phyloP scores from a whole-genome alignment of 2,888 invertebrate species.

The Luperina testacea region DNA sequence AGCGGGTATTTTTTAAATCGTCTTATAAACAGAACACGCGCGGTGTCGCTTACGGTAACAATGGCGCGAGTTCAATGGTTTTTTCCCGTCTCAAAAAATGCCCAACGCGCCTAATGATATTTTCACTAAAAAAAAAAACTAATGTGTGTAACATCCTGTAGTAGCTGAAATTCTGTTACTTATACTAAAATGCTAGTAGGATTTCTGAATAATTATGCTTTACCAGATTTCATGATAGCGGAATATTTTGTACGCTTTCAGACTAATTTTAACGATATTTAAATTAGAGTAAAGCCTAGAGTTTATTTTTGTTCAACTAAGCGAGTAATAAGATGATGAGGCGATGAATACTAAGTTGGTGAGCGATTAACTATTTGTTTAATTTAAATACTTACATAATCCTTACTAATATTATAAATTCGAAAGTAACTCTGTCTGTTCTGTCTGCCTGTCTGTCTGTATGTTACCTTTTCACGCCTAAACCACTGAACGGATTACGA shows the following conservation, averaged over 20 bases:
- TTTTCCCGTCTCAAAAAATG: too few species aligned
- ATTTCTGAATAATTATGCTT: conserved; percentile 33
- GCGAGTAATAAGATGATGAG: conserved; percentile 11
- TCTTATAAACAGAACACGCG: too few species aligned
- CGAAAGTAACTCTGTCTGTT: too few species aligned
- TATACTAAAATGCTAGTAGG: conserved; percentile 38
- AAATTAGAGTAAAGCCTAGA: conserved; percentile 22
- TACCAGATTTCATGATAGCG: conserved; percentile 31
- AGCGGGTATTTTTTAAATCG: too few species aligned
- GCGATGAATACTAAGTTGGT: conserved; percentile 22
- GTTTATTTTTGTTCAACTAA: conserved; percentile 30
- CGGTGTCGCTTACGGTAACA: too few species aligned
- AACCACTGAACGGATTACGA: too few species aligned
- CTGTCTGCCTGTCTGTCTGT: too few species aligned
- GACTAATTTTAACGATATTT: conserved; percentile 32
- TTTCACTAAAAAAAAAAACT: too few species aligned
- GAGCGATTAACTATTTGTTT: background rate
- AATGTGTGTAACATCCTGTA: conserved; percentile 2
- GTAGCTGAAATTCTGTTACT: conserved; percentile 23
- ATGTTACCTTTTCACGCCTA: too few species aligned
- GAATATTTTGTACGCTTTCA: conserved; percentile 29
- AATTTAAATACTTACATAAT: background rate
- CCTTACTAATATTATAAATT: too few species aligned
- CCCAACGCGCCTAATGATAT: too few species aligned
- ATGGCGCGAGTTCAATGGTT: too few species aligned